A percentile compares a stretch with the other conserved stretches of the same genome.
phyloP scores from a whole-genome alignment of 2,113 vertebrate species.

The Heterocephalus glaber region DNA sequence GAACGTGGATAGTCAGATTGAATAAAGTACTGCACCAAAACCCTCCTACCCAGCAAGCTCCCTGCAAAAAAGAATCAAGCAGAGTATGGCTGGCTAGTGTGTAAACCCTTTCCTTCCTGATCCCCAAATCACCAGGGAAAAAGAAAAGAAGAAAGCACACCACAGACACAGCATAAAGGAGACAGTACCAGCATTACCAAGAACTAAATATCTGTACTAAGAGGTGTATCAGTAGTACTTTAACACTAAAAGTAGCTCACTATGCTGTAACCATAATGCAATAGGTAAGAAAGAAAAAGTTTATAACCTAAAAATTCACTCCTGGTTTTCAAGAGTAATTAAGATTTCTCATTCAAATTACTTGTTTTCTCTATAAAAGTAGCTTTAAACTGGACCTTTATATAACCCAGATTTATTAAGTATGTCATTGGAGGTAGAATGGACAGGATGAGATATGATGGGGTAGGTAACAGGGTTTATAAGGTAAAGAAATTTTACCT shows the following conservation, averaged over 20 bases:
- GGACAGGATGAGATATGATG: neutral
- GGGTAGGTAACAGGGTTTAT: neutral
- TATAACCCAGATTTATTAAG: neutral
- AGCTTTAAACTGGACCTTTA: neutral
- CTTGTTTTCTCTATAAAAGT: neutral
- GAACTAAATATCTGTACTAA: neutral
- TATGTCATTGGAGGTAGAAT: neutral
- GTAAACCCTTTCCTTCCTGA: neutral
- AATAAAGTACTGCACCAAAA: constrained; percentile 10
- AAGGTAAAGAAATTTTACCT: neutral
- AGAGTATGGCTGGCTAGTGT: neutral
- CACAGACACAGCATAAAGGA: neutral
- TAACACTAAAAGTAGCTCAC: neutral
- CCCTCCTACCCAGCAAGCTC: neutral
- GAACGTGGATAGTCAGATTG: constrained; percentile 29
- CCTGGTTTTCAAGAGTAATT: constrained; percentile 20
- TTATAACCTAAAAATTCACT: neutral
- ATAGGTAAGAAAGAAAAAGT: neutral
- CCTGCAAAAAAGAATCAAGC: neutral
- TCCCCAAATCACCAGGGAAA: neutral
- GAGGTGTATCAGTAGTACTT: neutral
- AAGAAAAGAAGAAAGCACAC: neutral
- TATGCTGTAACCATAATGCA: neutral
- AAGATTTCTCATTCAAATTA: neutral
- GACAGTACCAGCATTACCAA: neutral